Evolutionary conservation across 2,797 vertebrate species (phyloP), one percentile per base, ranked within the genome.

Genomic region (Gephyroberyx darwinii): DNA sequence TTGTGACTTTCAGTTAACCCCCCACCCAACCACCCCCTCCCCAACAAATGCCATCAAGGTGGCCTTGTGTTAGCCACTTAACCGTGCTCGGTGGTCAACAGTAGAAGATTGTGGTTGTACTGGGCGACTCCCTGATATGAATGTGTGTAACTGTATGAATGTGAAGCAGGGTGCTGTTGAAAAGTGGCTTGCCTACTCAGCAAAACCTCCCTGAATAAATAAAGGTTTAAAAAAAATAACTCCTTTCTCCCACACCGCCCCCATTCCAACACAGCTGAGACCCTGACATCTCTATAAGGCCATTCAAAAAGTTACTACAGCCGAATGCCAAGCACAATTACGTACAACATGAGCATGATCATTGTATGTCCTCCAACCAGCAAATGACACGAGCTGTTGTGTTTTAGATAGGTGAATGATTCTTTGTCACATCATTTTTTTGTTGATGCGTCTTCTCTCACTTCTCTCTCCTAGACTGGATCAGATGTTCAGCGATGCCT

Each of bases 401-500:
- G 8, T 35, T 35, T 35, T 41, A 41, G 39, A 41, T 41, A n/a
- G n/a, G n/a, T n/a, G n/a, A n/a, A n/a, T n/a, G n/a, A n/a, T n/a
- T n/a, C 3, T 43, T 43, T 43, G 41, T 43, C 13, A 3, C 12
- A 14, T 43, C 3, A 43, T 43, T 12, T 43, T 26, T 26, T 26
- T 26, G 26, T 26, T 26, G 26, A 26, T 3, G 26, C 2, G 26
- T 26, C 4, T 68, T 2, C 8, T 55, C 13, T 69, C 1, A 16
- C 30, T 54, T 5, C 69, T 5, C 12, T 8, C 26, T 78, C 22
- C 22, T 39, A 99, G 97, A 74, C 81, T 98, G 92, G 96, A 99
- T 91, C 97, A 98, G 86, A 98, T 99, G 96, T 99, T 99, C 92
- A 96, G 95, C 55, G 96, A 99, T 73, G 96, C 96, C 8, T 98